Base-by-base conservation (phyloP, 2,888 invertebrate species). In the Agrotis clavis region DNA sequence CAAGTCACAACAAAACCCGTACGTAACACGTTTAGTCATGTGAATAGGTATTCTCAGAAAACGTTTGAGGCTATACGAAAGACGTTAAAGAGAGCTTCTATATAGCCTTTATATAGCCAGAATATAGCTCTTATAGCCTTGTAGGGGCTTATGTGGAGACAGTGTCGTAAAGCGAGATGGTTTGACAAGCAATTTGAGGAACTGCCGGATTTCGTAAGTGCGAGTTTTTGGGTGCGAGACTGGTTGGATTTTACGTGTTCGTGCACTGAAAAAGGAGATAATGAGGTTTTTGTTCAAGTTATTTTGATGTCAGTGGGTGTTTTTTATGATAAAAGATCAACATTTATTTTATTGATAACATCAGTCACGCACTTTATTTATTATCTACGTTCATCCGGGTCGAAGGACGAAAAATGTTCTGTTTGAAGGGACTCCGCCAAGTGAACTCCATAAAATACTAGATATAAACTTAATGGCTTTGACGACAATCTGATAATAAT, bases 171-270 rank as follows among this genome's bases (percentile, higher is more conserved):
- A 84, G 62, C 67, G 77, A 60, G 72, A 77, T 79, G 84, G 82
- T 86, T 84, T 84, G 85, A 84, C 86, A 86, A 86, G 84, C 86
- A 77, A 86, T 85, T 80, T 79, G 81, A 79, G 68, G 74, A 79
- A 79, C 69, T 74, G 66, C 50, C 50, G 79, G 80, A 70, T 79
- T 79, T 73, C 35, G 63, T 81, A 51, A 81, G 62, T 70, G 62
- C 47, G 25, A 71, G 35, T 50, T 81, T 69, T 78, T 64, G 13
- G 54, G 50, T 35, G 67, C 18, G 59, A 64, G 57, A 59, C 48
- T 18, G 54, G 57, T 41, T 4, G 45, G 35, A 41, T 67, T 76
- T 76, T 67, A 65, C 51, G 57, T 61, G 57, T 54, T 67, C 18
- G 47, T 67, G 51, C 13, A 18, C 14, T 21, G 65, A 19, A 30